A percentile compares a stretch with the other conserved stretches of the same genome.
These are phyloP conservation scores for Anthoscopus minutus DNA, from an alignment of 2,113 vertebrate species.

Conservation along the genomic window DNA sequence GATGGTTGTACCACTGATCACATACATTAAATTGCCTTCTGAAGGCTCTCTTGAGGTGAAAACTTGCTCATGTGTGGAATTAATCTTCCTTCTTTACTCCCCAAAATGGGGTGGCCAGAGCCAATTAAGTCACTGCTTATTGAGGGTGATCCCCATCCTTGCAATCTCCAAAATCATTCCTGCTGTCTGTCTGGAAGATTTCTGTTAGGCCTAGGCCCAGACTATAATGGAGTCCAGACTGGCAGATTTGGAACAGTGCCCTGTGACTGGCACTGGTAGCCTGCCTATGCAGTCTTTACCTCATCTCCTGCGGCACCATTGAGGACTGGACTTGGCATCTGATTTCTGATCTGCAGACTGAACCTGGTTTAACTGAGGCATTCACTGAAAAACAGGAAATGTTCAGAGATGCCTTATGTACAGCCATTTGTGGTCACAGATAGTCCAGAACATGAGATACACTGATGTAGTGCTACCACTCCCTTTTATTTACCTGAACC, in stretches of 20 bases:
- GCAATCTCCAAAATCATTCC: background rate
- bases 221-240: accelerated
- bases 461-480: background rate
- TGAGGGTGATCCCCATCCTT: background rate
- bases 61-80: background rate
- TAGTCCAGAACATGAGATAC: background rate
- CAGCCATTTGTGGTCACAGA: background rate
- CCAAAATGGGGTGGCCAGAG: background rate
- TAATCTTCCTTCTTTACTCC: background rate
- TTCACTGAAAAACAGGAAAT: background rate
- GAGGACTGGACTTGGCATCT: background rate
- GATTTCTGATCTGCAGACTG: background rate
- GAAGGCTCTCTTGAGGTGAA: background rate
- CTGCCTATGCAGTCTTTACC: background rate
- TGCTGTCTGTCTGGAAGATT: background rate
- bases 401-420: background rate
- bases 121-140: background rate
- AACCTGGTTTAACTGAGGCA: background rate
- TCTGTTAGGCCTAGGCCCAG: background rate
- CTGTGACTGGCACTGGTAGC: background rate
- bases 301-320: background rate
- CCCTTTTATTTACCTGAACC: background rate
- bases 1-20: background rate
- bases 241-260: background rate
- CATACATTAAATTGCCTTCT: background rate